These are phyloP conservation scores for Lasioglossum pauxillum DNA, from an alignment of 2,888 invertebrate genomes.

Conservation along the genomic window DNA sequence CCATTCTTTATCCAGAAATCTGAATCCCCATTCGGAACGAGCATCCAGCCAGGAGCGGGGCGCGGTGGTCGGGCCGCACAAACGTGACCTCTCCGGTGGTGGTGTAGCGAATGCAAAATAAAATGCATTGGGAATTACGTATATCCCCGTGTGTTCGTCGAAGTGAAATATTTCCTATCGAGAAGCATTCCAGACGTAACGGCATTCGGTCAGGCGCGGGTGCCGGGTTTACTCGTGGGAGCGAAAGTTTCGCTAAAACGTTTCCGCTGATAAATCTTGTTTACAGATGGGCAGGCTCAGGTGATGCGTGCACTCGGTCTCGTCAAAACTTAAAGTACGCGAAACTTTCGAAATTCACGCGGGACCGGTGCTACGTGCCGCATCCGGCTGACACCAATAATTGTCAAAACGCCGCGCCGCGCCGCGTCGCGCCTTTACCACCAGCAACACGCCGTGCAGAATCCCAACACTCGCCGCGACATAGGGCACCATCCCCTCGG, in stretches of 20 bases:
- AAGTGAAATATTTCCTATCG: slow-evolving; percentile 80
- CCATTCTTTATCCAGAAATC: slow-evolving; percentile 66
- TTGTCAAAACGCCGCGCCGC: slow-evolving; percentile 57
- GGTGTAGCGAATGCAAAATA: slow-evolving; percentile 66
- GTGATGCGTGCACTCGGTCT: slow-evolving; percentile 75
- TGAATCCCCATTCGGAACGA: slow-evolving; percentile 55
- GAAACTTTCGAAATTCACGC: slow-evolving; percentile 71
- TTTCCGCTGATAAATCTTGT: slow-evolving; percentile 81
- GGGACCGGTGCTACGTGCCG: slow-evolving; percentile 65
- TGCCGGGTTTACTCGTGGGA: slow-evolving; percentile 76
- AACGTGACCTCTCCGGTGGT: slow-evolving; percentile 54
- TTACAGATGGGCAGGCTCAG: slow-evolving; percentile 81
- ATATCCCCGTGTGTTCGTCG: slow-evolving; percentile 73
- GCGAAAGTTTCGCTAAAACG: slow-evolving; percentile 80
- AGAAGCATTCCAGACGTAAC: slow-evolving; percentile 70
- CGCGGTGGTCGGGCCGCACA: not conserved
- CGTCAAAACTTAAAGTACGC: slow-evolving; percentile 75
- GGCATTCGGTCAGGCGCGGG: slow-evolving; percentile 61
- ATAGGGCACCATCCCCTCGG: not conserved
- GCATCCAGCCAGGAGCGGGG: slow-evolving; percentile 26
- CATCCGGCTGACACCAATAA: slow-evolving; percentile 55
- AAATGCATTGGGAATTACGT: slow-evolving; percentile 80
- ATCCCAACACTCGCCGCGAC: not conserved
- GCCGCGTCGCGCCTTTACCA: not conserved
- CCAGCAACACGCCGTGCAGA: not conserved